Conservation (phyloP, 2,113 vertebrate genomes). For the Vulpes lagopus region DNA sequence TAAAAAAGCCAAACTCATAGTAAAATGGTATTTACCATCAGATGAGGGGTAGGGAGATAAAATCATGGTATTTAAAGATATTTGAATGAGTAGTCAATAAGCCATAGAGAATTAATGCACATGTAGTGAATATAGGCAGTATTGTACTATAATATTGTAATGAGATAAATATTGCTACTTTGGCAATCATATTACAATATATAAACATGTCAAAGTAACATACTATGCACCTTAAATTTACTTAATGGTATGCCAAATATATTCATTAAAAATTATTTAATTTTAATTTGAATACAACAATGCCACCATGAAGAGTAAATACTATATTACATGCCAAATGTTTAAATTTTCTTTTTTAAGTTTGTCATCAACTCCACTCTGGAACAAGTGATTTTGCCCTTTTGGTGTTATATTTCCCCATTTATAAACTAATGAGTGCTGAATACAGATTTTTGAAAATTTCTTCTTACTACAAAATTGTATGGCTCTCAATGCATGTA, state of each 20-base stretch:
- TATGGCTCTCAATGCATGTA: background rate
- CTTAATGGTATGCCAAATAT: background rate
- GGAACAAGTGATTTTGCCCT: background rate
- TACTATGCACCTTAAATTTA: background rate
- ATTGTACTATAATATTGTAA: background rate
- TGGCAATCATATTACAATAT: background rate
- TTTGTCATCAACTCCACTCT: background rate
- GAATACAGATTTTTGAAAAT: background rate
- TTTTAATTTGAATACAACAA: slow-evolving; percentile 2
- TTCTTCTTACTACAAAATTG: background rate
- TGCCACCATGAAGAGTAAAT: background rate
- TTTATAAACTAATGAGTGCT: background rate
- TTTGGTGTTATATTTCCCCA: background rate
- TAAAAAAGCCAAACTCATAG: background rate
- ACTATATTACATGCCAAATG: background rate
- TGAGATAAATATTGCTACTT: background rate
- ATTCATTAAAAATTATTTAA: background rate
- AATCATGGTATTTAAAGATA: background rate
- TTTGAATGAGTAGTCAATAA: background rate
- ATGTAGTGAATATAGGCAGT: background rate
- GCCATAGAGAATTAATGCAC: background rate
- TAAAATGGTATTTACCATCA: background rate
- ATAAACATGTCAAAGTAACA: background rate
- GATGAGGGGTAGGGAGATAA: background rate
- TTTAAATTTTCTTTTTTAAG: background rate